A percentile compares a stretch with the other conserved stretches of the same genome.
Conservation (phyloP, 64 coral and sea anemone genomes). For the Acropora tenuis region DNA sequence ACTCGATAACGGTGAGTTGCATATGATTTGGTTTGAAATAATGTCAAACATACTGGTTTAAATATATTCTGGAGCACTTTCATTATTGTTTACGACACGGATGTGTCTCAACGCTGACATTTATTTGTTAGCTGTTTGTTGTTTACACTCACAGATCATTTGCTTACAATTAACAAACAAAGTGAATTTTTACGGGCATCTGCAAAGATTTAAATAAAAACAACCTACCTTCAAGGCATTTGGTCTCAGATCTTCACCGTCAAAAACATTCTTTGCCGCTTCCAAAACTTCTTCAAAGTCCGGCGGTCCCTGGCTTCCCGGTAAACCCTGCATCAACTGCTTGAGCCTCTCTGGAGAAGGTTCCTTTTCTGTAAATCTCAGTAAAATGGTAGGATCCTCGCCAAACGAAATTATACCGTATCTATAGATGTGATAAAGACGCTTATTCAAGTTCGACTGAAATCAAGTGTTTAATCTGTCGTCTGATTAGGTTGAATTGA, state of each 20-base stretch:
- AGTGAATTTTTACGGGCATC: too few species aligned
- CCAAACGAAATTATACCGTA: slow-evolving; percentile 79
- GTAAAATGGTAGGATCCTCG: slow-evolving; percentile 18
- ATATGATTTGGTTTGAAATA: too few species aligned
- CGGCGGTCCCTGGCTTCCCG: slow-evolving; percentile 32
- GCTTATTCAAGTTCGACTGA: neutral
- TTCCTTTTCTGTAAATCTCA: slow-evolving; percentile 45
- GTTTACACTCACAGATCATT: too few species aligned
- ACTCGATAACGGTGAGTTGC: too few species aligned
- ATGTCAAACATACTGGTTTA: too few species aligned
- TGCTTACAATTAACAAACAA: too few species aligned
- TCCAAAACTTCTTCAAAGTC: slow-evolving; percentile 38
- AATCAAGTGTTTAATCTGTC: neutral
- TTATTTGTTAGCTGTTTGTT: too few species aligned
- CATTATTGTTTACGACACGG: too few species aligned
- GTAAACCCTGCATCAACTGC: slow-evolving; percentile 11
- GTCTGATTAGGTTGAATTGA: too few species aligned
- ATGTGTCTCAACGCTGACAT: too few species aligned
- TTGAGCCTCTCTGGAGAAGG: slow-evolving; percentile 13
- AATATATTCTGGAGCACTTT: too few species aligned
- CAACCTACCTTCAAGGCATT: slow-evolving; percentile 51
- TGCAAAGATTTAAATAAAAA: too few species aligned
- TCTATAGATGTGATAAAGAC: neutral
- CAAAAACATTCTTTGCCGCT: slow-evolving; percentile 55
- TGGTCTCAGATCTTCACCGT: slow-evolving; percentile 25